Percentiles rank a stretch among this genome's conserved stretches.
phyloP scores from a whole-genome alignment of 2,113 vertebrate species.

The Sardina pilchardus region DNA sequence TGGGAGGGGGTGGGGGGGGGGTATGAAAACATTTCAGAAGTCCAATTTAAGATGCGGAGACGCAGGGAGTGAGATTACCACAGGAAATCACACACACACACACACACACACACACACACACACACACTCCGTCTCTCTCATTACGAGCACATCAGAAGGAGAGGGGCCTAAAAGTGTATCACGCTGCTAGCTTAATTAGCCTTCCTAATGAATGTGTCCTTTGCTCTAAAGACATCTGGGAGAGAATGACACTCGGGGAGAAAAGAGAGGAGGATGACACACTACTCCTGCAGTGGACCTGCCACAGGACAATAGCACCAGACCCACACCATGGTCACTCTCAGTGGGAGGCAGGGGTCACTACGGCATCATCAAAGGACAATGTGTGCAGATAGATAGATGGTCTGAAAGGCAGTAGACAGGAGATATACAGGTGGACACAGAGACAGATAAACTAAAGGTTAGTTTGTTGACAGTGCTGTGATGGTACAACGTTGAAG shows the following conservation, averaged over 20 bases:
- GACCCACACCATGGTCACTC: neutral
- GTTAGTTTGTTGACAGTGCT: neutral
- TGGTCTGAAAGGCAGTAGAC: neutral
- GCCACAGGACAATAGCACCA: neutral
- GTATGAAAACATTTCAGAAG: neutral
- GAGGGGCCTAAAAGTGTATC: conserved; percentile 38
- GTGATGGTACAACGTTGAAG: no score
- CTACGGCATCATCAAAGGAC: neutral
- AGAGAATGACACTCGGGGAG: conserved; percentile 22
- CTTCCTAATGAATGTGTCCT: conserved; percentile 49
- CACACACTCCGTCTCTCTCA: conserved; percentile 22
- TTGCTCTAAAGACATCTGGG: conserved; percentile 35
- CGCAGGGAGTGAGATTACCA: neutral
- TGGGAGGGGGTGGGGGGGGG: neutral
- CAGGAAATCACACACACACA: conserved; percentile 26
- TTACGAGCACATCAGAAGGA: conserved; percentile 44
- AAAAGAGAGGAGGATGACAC: neutral
- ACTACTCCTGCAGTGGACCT: neutral
- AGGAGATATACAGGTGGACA: neutral
- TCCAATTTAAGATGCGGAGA: neutral
- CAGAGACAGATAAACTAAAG: neutral
- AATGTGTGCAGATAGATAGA: neutral
- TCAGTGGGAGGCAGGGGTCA: neutral
- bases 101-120: neutral
- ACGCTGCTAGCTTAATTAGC: conserved; percentile 48